Conservation (phyloP, 1,140 invertebrate species). For the Sitobion miscanthi region DNA sequence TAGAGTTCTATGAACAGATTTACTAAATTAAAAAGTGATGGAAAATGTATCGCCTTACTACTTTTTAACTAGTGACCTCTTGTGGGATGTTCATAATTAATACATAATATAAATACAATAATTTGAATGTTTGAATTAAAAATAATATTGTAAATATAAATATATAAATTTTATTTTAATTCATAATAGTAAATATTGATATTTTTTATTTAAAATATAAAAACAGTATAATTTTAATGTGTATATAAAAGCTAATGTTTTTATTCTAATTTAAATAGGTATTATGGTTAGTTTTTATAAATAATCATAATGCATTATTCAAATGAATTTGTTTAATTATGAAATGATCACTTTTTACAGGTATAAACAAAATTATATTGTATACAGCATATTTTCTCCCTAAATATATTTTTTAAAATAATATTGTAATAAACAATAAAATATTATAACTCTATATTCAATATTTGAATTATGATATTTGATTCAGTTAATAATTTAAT, state of each 20-base stretch:
- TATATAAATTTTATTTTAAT: conserved; percentile 5
- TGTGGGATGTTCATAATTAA: not conserved
- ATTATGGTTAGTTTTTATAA: not conserved
- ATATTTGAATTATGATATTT: conserved; percentile 22
- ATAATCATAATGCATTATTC: not conserved
- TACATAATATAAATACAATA: conserved; percentile 11
- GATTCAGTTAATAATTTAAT: conserved; percentile 21
- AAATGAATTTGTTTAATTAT: conserved; percentile 1
- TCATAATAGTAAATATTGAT: not conserved
- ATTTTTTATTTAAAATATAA: not conserved
- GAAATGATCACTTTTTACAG: not conserved
- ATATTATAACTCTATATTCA: not conserved
- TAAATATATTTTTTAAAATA: not conserved
- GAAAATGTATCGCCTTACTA: not conserved
- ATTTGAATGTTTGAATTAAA: not conserved
- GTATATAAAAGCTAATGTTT: not conserved
- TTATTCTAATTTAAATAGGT: conserved; percentile 1
- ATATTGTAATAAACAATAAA: not conserved
- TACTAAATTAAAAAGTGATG: not conserved
- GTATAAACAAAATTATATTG: not conserved
- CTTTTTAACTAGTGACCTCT: not conserved
- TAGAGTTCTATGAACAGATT: not conserved
- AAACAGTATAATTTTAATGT: not conserved
- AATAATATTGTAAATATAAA: conserved; percentile 6
- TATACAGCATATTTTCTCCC: not conserved